Percentiles rank a stretch among this genome's conserved stretches.
Conservation (phyloP, 92 coral and sea anemone species). For the Zoanthus sansibaricus region DNA sequence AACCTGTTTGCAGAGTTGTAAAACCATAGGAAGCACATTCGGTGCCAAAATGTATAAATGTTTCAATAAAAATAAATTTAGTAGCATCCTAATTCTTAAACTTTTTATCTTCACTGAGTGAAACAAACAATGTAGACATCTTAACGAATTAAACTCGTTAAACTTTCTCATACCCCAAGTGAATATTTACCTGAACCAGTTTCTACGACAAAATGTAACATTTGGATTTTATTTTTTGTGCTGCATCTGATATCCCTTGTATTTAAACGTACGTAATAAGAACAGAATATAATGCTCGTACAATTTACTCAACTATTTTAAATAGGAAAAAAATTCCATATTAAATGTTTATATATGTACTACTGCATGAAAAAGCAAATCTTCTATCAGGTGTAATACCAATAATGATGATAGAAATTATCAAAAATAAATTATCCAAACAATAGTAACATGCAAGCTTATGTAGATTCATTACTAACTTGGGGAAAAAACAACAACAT, state of each 20-base stretch:
- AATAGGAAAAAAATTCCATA: not conserved
- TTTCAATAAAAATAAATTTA: not conserved
- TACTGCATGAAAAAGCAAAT: not conserved
- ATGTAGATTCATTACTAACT: not conserved
- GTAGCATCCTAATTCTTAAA: not conserved
- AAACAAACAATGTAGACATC: not conserved
- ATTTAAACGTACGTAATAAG: not conserved
- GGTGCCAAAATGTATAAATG: not conserved
- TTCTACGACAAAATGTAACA: not conserved
- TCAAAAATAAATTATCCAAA: not conserved
- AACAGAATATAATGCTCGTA: not conserved
- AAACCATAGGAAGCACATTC: not conserved
- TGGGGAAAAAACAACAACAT: not conserved
- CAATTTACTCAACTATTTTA: slow-evolving; percentile 1
- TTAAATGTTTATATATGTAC: not conserved
- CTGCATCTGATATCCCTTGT: not conserved
- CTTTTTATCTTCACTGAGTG: not conserved
- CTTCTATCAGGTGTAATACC: not conserved
- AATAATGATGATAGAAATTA: not conserved
- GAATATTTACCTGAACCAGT: not conserved
- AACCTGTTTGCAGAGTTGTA: not conserved
- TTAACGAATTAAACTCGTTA: not conserved
- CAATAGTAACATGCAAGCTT: not conserved
- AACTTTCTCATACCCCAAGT: not conserved
- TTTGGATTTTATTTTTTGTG: not conserved